Evolutionary conservation across 2,113 vertebrate species (phyloP).

Genomic region (Motacilla tschutschensis): DNA sequence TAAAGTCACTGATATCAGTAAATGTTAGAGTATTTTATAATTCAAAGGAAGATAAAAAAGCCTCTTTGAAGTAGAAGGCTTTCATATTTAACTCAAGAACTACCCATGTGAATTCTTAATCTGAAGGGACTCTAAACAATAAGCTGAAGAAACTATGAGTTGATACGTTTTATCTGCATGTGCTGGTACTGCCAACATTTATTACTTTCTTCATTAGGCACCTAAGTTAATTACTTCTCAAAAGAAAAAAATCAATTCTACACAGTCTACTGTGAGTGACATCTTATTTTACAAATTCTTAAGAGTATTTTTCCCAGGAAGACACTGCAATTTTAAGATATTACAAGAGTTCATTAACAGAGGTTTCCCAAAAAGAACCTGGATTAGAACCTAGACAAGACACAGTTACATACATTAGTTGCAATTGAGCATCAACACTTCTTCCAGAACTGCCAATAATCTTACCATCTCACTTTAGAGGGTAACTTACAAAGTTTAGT

Average conservation of each 20-base stretch:
- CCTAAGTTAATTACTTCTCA: neutral
- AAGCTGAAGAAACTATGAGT: neutral
- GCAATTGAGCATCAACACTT: neutral
- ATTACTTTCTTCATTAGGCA: neutral
- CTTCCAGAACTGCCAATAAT: neutral
- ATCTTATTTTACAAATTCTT: neutral
- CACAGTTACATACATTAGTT: neutral
- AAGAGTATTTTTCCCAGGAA: neutral
- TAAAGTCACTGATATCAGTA: neutral
- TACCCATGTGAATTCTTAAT: neutral
- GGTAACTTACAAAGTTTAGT: constrained; percentile 87
- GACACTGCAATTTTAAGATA: neutral
- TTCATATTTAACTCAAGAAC: neutral
- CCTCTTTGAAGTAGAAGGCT: neutral
- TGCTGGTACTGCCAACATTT: neutral
- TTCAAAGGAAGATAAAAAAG: neutral
- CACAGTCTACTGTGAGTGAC: neutral
- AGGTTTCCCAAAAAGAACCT: neutral
- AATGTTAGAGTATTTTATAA: neutral
- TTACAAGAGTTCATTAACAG: neutral
- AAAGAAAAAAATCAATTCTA: neutral
- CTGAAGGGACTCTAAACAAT: neutral
- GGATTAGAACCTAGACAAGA: neutral
- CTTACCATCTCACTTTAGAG: neutral
- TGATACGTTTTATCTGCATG: neutral